Percentiles rank a stretch among this genome's conserved stretches.
phyloP scores from a whole-genome alignment of 2,113 vertebrate species.

The Albula glossodonta region DNA sequence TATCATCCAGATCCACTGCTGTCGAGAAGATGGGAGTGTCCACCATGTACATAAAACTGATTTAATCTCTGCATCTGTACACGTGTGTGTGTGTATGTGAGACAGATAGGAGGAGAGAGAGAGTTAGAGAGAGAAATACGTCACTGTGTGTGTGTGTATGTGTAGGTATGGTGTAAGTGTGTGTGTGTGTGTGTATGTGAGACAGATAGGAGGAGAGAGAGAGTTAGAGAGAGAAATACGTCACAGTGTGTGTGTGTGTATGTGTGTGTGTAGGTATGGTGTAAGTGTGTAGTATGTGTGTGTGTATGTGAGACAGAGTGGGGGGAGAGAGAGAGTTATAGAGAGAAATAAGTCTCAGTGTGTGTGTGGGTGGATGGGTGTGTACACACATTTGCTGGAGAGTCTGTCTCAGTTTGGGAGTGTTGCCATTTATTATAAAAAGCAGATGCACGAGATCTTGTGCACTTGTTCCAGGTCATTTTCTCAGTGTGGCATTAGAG shows the following conservation, averaged over 20 bases:
- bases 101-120: no score
- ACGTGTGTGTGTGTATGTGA: background rate
- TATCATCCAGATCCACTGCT: background rate
- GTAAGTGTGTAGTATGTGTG: background rate
- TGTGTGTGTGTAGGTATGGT: no score
- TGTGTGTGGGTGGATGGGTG: slow-evolving; percentile 17
- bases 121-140: background rate
- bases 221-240: background rate
- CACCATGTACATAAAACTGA: background rate
- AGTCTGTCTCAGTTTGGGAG: slow-evolving; percentile 28
- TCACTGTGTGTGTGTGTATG: background rate
- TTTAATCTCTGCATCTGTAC: background rate
- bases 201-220: no score
- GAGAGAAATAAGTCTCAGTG: background rate
- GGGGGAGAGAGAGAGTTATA: background rate
- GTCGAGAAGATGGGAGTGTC: background rate
- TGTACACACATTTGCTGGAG: slow-evolving; percentile 21
- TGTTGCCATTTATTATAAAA: slow-evolving; percentile 37
- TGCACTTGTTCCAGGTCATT: slow-evolving; percentile 34
- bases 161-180: background rate
- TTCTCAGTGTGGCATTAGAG: background rate
- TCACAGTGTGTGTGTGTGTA: background rate
- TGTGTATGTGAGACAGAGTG: background rate
- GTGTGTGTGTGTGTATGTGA: background rate
- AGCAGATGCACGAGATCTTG: slow-evolving; percentile 42